Percentiles rank a stretch among this genome's conserved stretches.
Evolutionary conservation across 2,888 invertebrate species (phyloP).

Genomic region (Merodon equestris): DNA sequence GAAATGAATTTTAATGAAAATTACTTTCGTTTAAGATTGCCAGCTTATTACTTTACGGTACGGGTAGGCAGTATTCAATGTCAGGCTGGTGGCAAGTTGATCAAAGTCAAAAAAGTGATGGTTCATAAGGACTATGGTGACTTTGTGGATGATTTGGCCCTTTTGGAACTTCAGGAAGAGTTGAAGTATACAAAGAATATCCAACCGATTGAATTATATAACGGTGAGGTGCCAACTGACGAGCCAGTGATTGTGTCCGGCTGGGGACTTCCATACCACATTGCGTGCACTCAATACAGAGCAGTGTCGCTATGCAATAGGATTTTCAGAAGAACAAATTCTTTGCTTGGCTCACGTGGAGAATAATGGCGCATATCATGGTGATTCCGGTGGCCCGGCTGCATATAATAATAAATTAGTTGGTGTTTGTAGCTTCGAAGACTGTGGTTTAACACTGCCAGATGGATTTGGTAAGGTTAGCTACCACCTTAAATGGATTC

Average conservation of each 20-base stretch:
- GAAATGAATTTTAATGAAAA: too few relatives aligned
- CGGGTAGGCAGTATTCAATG: conserved; percentile 72
- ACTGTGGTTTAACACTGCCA: conserved; percentile 73
- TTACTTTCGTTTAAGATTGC: too few relatives aligned
- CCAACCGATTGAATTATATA: conserved; percentile 71
- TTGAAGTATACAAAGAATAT: conserved; percentile 69
- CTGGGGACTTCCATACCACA: conserved; percentile 73
- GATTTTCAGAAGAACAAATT: conserved; percentile 66
- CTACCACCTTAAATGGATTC: conserved; percentile 35
- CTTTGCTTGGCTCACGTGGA: conserved; percentile 72
- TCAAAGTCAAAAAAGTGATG: conserved; percentile 67
- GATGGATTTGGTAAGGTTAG: conserved; percentile 75
- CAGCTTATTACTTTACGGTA: conserved; percentile 66
- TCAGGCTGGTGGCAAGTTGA: conserved; percentile 67
- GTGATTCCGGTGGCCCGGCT: conserved; percentile 77
- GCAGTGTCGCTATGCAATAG: conserved; percentile 69
- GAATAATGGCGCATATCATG: conserved; percentile 74
- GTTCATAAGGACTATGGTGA: conserved; percentile 71
- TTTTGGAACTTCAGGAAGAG: conserved; percentile 71
- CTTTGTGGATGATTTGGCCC: conserved; percentile 73
- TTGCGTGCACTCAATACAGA: conserved; percentile 67
- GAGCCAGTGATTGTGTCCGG: conserved; percentile 72
- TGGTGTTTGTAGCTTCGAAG: conserved; percentile 75
- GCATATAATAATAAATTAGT: conserved; percentile 71
- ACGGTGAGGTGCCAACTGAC: conserved; percentile 69